Evolutionary conservation across 2,113 vertebrate genomes (phyloP).

Genomic region (Labeo rohita): DNA sequence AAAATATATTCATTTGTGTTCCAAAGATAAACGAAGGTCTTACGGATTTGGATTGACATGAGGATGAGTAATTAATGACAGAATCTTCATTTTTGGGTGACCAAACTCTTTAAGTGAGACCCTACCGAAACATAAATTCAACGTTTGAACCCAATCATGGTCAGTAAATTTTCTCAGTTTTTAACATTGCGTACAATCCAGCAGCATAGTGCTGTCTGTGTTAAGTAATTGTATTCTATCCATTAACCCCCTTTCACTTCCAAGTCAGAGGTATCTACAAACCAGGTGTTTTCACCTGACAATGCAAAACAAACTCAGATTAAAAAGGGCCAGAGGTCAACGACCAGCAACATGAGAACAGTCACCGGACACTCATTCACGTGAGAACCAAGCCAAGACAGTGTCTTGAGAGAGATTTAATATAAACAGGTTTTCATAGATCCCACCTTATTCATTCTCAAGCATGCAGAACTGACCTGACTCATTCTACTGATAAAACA

Average conservation of each 20-base stretch:
- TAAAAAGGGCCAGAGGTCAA: neutral
- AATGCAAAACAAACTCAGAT: neutral
- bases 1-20: no score
- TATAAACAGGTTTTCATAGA: neutral
- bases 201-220: neutral
- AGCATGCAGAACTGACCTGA: neutral
- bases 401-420: neutral
- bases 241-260: slow-evolving; percentile 52
- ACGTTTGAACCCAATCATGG: neutral
- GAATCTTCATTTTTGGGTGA: no score
- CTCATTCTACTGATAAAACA: neutral
- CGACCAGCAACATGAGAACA: neutral
- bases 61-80: no score
- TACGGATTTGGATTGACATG: no score
- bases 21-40: no score
- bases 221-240: slow-evolving; percentile 56
- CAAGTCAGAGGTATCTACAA: slow-evolving; percentile 45
- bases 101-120: neutral
- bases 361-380: slow-evolving; percentile 9
- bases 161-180: neutral
- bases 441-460: neutral
- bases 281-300: slow-evolving; percentile 21
- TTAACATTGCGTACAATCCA: neutral
- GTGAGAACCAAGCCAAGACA: neutral
- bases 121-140: neutral